Evolutionary conservation across 2,888 invertebrate species (phyloP).

Genomic region (Fabriciana adippe): DNA sequence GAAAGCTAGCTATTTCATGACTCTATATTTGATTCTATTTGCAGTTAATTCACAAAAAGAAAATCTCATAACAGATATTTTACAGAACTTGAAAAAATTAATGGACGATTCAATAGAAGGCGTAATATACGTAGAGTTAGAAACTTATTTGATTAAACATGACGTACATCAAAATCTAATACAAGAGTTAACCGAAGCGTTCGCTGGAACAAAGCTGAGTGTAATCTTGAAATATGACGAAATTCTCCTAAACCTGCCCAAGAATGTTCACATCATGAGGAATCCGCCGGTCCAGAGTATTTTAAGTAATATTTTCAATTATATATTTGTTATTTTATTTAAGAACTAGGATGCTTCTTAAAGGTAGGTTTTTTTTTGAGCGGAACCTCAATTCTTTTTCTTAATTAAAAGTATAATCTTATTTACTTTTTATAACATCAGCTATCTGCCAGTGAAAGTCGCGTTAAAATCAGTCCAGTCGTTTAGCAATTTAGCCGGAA

Average conservation of each 20-base stretch:
- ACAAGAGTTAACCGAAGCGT: conserved; percentile 55
- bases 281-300: conserved; percentile 69
- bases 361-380: too few species aligned
- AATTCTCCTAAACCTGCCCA: conserved; percentile 35
- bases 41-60: too few species aligned
- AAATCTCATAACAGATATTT: conserved; percentile 10
- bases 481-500: too few species aligned
- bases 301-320: conserved; percentile 49
- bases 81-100: conserved; percentile 59
- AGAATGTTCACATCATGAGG: conserved; percentile 62
- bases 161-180: conserved; percentile 56
- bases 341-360: too few species aligned
- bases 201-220: conserved; percentile 64
- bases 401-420: too few species aligned
- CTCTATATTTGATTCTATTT: too few species aligned
- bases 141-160: conserved; percentile 60
- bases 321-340: too few species aligned
- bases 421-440: too few species aligned
- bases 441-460: too few species aligned
- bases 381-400: too few species aligned
- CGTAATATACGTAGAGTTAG: conserved; percentile 75
- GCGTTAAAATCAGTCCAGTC: too few species aligned
- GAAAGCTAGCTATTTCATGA: too few species aligned
- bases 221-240: conserved; percentile 66
- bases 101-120: conserved; percentile 65